phyloP scores from a whole-genome alignment of 2,797 vertebrate species.

The Chelidonichthys spinosus region DNA sequence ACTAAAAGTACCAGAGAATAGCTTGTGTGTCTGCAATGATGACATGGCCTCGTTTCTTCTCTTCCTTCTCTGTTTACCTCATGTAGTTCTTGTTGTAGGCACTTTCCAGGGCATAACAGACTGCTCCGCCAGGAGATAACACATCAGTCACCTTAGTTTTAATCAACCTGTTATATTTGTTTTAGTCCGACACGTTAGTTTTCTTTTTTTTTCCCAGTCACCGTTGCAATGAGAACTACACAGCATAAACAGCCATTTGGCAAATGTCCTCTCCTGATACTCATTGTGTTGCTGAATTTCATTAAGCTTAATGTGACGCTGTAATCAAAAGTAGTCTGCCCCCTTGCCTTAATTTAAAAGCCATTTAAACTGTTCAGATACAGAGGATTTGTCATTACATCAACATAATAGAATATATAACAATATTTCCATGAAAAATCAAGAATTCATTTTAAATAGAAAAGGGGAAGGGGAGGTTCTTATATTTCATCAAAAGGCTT shows the following conservation, averaged over 20 bases:
- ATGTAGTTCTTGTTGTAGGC: slow-evolving; percentile 85
- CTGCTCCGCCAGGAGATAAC: slow-evolving; percentile 59
- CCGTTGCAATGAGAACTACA: slow-evolving; percentile 75
- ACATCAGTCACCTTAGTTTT: slow-evolving; percentile 61
- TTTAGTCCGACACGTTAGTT: slow-evolving; percentile 43
- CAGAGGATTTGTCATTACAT: slow-evolving; percentile 86
- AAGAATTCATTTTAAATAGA: slow-evolving; percentile 93
- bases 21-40: slow-evolving; percentile 81
- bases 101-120: slow-evolving; percentile 85
- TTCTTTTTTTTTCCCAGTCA: slow-evolving; percentile 60
- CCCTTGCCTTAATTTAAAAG: slow-evolving; percentile 81
- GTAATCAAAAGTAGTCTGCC: slow-evolving; percentile 80
- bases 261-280: slow-evolving; percentile 76
- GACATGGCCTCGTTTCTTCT: slow-evolving; percentile 70
- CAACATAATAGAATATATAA: slow-evolving; percentile 88
- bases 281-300: slow-evolving; percentile 78
- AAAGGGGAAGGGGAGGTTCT: slow-evolving; percentile 80
- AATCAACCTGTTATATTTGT: slow-evolving; percentile 64
- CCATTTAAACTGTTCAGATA: slow-evolving; percentile 83
- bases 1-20: slow-evolving; percentile 82
- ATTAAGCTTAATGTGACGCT: slow-evolving; percentile 82
- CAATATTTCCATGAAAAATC: slow-evolving; percentile 90
- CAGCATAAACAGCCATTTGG: slow-evolving; percentile 77
- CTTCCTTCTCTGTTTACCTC: slow-evolving; percentile 69
- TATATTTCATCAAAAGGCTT: slow-evolving; percentile 97